These are phyloP conservation scores for Tipula confusa DNA, from an alignment of 2,888 invertebrate genomes.

Conservation along the genomic window DNA sequence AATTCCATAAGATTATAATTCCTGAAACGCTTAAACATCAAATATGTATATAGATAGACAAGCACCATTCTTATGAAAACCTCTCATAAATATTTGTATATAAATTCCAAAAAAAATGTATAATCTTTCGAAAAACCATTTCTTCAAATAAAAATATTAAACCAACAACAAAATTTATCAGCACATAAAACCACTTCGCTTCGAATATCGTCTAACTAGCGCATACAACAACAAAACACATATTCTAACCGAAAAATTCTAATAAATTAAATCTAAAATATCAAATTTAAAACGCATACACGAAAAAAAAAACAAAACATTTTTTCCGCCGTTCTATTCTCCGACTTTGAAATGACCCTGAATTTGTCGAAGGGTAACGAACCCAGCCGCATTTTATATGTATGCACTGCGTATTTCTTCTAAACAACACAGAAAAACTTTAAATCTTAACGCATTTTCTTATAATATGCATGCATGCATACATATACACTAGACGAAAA, in stretches of 20 bases:
- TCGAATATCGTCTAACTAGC: neutral
- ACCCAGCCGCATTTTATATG: neutral
- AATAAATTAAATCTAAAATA: conserved; percentile 5
- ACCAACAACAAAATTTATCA: conserved; percentile 5
- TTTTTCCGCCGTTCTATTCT: neutral
- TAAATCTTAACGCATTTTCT: neutral
- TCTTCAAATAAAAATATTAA: neutral
- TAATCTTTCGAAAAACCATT: neutral
- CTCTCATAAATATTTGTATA: neutral
- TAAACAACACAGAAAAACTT: neutral
- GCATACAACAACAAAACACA: neutral
- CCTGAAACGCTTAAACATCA: neutral
- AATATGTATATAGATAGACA: too few relatives aligned
- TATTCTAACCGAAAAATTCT: neutral
- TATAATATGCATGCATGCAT: neutral
- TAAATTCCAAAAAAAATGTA: neutral
- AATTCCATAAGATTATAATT: neutral
- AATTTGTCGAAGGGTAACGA: conserved; percentile 29
- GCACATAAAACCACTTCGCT: conserved; percentile 20
- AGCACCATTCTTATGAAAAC: neutral
- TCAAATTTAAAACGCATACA: conserved; percentile 15
- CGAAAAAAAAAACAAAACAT: neutral
- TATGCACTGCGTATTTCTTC: neutral
- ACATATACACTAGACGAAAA: too few relatives aligned
- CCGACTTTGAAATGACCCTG: conserved; percentile 29